Evolutionary conservation across 2,888 invertebrate species (phyloP).

Genomic region (Lasioglossum villosulum): DNA sequence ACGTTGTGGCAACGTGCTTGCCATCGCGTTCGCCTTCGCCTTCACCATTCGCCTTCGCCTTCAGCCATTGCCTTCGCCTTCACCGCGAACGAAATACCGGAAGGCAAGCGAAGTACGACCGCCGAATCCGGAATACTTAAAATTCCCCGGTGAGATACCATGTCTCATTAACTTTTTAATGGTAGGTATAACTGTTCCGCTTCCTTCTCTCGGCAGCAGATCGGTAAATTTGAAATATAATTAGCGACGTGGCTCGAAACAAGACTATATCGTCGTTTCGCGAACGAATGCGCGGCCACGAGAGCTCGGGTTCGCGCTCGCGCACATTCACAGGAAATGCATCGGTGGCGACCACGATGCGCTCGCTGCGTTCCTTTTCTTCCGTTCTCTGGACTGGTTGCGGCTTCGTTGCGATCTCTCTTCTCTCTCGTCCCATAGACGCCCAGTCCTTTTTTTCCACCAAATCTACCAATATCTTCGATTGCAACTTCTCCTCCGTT

Average conservation of each 20-base stretch:
- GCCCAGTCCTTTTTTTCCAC: conserved; percentile 26
- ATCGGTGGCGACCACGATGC: conserved; percentile 44
- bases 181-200: conserved; percentile 54
- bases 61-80: not conserved
- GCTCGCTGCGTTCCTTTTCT: conserved; percentile 36
- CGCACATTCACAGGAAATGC: conserved; percentile 36
- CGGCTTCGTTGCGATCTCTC: not conserved
- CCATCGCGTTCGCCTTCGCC: not conserved
- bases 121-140: conserved; percentile 50
- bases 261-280: conserved; percentile 35
- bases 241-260: conserved; percentile 51
- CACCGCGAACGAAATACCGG: conserved; percentile 36
- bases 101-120: conserved; percentile 46
- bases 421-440: not conserved
- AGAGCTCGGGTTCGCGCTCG: not conserved
- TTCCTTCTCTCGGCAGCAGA: conserved; percentile 45
- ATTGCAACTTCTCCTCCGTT: conserved; percentile 26
- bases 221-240: conserved; percentile 58
- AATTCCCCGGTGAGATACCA: conserved; percentile 37
- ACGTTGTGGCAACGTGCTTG: not conserved
- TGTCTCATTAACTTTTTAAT: conserved; percentile 58
- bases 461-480: conserved; percentile 38
- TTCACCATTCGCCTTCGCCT: not conserved
- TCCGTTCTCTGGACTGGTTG: conserved; percentile 11
- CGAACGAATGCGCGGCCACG: not conserved